Evolutionary conservation across 2,888 invertebrate species (phyloP).

Genomic region (Drosophila koepferae): DNA sequence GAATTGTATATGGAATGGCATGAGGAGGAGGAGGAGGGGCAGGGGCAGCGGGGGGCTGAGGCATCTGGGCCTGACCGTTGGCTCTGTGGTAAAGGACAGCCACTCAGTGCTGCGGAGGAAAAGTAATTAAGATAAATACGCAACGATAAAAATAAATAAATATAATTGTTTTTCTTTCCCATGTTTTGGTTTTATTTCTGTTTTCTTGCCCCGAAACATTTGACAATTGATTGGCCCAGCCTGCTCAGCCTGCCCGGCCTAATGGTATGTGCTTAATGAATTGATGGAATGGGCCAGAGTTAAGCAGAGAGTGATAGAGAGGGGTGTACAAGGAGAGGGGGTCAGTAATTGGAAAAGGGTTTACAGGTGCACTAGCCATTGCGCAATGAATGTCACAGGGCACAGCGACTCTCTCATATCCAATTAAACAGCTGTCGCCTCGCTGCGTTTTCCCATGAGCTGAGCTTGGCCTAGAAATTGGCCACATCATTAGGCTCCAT

Average conservation of each 20-base stretch:
- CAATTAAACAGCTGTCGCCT: not conserved
- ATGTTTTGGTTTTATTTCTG: conserved; percentile 29
- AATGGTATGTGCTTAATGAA: conserved; percentile 76
- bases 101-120: conserved; percentile 73
- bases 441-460: conserved; percentile 7
- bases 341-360: conserved; percentile 24
- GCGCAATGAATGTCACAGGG: conserved; percentile 30
- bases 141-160: conserved; percentile 77
- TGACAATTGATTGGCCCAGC: conserved; percentile 67
- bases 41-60: not conserved
- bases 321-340: not conserved
- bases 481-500: conserved; percentile 37
- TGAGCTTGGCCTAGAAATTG: conserved; percentile 6
- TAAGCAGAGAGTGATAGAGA: no score
- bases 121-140: conserved; percentile 81
- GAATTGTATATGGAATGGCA: conserved; percentile 61
- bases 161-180: conserved; percentile 69
- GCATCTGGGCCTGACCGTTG: not conserved
- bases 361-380: conserved; percentile 34
- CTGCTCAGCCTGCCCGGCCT: conserved; percentile 34
- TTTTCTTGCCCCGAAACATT: conserved; percentile 37
- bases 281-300: conserved; percentile 36
- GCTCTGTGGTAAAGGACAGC: conserved; percentile 29
- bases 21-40: not conserved
- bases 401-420: not conserved